These are phyloP conservation scores for Sebastes iracundus DNA, from an alignment of 2,797 vertebrate genomes.

Conservation along the genomic window DNA sequence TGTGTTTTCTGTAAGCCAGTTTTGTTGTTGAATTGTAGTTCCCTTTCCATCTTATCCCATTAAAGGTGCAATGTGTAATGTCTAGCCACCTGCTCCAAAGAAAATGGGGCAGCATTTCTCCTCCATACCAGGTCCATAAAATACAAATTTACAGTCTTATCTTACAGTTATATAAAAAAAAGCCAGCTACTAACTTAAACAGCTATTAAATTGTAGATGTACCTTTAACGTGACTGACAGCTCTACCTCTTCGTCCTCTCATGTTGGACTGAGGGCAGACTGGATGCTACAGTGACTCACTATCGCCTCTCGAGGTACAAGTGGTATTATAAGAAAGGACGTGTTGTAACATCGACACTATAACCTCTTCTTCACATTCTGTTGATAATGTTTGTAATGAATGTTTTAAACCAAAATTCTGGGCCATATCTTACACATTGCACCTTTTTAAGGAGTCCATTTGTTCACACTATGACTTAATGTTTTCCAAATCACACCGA, in stretches of 20 bases:
- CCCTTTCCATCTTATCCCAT: slow-evolving; percentile 16
- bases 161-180: background rate
- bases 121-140: background rate
- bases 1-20: slow-evolving; percentile 16
- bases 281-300: too few relatives aligned
- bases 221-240: background rate
- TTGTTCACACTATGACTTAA: background rate
- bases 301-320: background rate
- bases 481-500: background rate
- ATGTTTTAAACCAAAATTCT: background rate
- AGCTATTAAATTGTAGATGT: too few relatives aligned
- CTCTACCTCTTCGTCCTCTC: background rate
- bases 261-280: too few relatives aligned
- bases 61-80: background rate
- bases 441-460: background rate
- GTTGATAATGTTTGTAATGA: background rate
- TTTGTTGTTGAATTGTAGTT: slow-evolving; percentile 20
- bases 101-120: background rate
- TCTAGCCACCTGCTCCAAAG: background rate
- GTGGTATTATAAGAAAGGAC: background rate
- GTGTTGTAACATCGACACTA: background rate
- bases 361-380: background rate
- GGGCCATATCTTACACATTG: background rate
- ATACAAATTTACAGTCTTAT: background rate
- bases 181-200: too few relatives aligned